Evolutionary conservation across 2,888 invertebrate genomes (phyloP), one percentile per base, ranked within the genome.

Genomic region (Entomobrya proxima): DNA sequence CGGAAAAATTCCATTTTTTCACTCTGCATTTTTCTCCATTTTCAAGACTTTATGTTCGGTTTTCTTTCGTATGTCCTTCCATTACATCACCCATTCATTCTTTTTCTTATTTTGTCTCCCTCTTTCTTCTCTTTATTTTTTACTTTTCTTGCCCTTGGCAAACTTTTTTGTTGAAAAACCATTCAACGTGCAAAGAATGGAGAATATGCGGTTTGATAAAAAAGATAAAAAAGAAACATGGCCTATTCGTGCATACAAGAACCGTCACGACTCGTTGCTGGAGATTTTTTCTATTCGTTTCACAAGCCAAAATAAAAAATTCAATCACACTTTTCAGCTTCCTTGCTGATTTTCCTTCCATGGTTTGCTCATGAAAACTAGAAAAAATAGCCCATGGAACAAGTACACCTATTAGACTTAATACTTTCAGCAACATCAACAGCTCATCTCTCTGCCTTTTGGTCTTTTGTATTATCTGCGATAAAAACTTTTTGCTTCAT

Each of bases 61-160:
- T 47, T 18, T 24, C 27, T 47, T 44, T 27, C 27, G 15, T 18
- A 72, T 72, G 72, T 32, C 44, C 35, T 5, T 67, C 18, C 40
- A 40, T 37, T 47, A 27, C 72, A 37, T 47, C 21, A 18, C 24
- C 40, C 67, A 67, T 67, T 40, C 44, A 40, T 40, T 67, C 24
- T 5, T 9, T 21, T 58, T 58, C 9, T 9, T 21, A 58, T 58
- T 27, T 15, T 58, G 24, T 58, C 58, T 58, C n/a, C 30, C n/a
- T 21, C 30, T 30, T 67, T 15, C 40, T 40, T 37, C 64, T 64
- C 24, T 37, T 15, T 18, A 55, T 27, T 55, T 55, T 64, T 24
- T 69, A n/a, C 18, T 67, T 27, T 27, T 72, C 47, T 72, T 47
- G 72, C 72, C 72, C 27, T 72, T 72, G 72, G 72, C 72, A 47